Evolutionary conservation across 2,113 vertebrate genomes (phyloP), one percentile per base, ranked within the genome.

Genomic region (Calidris pugnax): DNA sequence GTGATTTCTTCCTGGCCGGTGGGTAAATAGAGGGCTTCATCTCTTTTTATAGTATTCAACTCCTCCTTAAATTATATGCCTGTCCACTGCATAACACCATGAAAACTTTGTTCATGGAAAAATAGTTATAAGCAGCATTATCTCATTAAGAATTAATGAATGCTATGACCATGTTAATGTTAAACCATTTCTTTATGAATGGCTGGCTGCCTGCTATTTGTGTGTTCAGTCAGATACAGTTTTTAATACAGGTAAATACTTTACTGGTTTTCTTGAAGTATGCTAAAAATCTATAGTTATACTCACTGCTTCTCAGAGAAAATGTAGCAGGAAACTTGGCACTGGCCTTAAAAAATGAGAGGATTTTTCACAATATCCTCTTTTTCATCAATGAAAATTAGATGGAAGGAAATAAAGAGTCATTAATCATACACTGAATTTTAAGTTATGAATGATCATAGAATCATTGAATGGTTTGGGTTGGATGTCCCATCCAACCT

Each of bases 1-100:
- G 97, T 96, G 95, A 96, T 96, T 96, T 93, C 96, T 95, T 96
- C 97, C 76, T 95, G 89, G 87, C 95, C 91, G 91, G 94, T 97
- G 96, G 96, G 96, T 97, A 97, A 95, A 90, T 55, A 73, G 85
- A 94, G 94, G 92, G 90, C 89, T 95, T 88, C 87, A 83, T 83
- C 87, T 93, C 77, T 87, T 92, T 88, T 92, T 88, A 67, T 13
- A 69, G 83, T 77, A 27, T 90, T 96, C 48, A 50, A 5, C 84
- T 80, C 33, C 92, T 96, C 22, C 84, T 95, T 73, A 43, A 90
- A 80, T 93, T 37, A 59, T 37, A 64, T 84, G 35, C 76, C 51
- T 94, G 79, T 90, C 51, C n/a, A 37, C 74, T 94, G 43, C 17
- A 4, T 95, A 96, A 83, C 45, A 72, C 87, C 71, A 51, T 75